phyloP scores from a whole-genome alignment of 2,113 vertebrate species.

The Bubo scandiacus region DNA sequence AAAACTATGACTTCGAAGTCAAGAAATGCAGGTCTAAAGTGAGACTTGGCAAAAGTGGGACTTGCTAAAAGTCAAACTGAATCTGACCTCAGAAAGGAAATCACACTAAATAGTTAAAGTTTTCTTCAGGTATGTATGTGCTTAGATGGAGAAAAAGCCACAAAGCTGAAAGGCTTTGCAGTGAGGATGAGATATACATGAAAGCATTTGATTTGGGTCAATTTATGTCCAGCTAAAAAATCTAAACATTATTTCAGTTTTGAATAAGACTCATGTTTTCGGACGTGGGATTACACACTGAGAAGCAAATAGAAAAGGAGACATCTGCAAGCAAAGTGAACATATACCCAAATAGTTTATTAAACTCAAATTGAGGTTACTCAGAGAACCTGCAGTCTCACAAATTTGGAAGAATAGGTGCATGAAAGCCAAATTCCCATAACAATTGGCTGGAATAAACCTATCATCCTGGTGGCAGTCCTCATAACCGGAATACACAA shows the following conservation, averaged over 20 bases:
- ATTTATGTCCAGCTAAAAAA: not conserved
- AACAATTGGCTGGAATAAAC: not conserved
- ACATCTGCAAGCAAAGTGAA: not conserved
- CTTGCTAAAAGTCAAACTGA: not conserved
- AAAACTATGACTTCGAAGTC: constrained; percentile 29
- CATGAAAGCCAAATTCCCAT: not conserved
- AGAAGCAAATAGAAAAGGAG: not conserved
- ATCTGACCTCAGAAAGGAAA: not conserved
- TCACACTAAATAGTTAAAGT: not conserved
- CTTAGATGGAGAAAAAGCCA: not conserved
- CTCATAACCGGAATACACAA: not conserved
- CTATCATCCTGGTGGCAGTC: not conserved
- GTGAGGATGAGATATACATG: not conserved
- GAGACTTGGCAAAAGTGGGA: not conserved
- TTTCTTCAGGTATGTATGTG: not conserved
- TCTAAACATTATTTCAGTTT: not conserved
- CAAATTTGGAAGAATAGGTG: not conserved
- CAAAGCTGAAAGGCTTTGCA: not conserved
- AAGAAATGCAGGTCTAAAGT: constrained; percentile 25
- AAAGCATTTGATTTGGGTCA: not conserved
- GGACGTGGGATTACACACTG: not conserved
- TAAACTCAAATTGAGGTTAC: not conserved
- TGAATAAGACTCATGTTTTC: not conserved
- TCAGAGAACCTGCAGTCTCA: not conserved
- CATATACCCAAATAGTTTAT: not conserved